A percentile compares a stretch with the other conserved stretches of the same genome.
Conservation (phyloP, 1,140 invertebrate genomes). For the Papilio polyxenes region DNA sequence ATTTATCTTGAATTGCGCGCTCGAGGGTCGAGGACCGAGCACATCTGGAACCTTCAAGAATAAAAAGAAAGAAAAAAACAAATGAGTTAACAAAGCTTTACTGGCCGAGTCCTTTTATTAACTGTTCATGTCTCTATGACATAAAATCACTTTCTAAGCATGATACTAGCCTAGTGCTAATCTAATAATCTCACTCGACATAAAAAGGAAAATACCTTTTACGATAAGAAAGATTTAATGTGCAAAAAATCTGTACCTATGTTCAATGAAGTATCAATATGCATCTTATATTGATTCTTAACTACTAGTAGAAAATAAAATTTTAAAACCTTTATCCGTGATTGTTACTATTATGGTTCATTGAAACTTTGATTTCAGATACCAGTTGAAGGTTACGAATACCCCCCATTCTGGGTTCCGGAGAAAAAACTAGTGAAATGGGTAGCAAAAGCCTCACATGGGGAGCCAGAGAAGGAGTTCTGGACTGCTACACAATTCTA, state of each 20-base stretch:
- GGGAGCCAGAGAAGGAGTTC: constrained; percentile 65
- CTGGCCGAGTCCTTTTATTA: not conserved
- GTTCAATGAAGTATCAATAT: too few relatives aligned
- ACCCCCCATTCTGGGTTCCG: constrained; percentile 57
- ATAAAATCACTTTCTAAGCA: too few relatives aligned
- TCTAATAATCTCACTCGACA: too few relatives aligned
- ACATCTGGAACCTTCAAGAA: constrained; percentile 21
- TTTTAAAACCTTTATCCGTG: too few relatives aligned
- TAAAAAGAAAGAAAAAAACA: not conserved
- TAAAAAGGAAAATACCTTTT: too few relatives aligned
- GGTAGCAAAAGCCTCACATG: constrained; percentile 57
- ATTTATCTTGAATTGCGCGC: constrained; percentile 49
- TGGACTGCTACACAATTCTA: constrained; percentile 72
- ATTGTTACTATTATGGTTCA: too few relatives aligned
- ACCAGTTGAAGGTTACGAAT: constrained; percentile 64
- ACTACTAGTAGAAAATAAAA: too few relatives aligned
- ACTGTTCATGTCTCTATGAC: too few relatives aligned
- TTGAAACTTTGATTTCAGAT: constrained; percentile 54
- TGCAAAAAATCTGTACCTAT: too few relatives aligned
- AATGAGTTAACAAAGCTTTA: not conserved
- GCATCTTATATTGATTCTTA: too few relatives aligned
- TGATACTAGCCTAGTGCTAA: too few relatives aligned
- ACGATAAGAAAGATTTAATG: too few relatives aligned
- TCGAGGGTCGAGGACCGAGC: constrained; percentile 30
- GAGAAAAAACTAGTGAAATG: constrained; percentile 73